A percentile compares a stretch with the other conserved stretches of the same genome.
Conservation (phyloP, 2,888 invertebrate species). For the Lasioglossum marginatum region DNA sequence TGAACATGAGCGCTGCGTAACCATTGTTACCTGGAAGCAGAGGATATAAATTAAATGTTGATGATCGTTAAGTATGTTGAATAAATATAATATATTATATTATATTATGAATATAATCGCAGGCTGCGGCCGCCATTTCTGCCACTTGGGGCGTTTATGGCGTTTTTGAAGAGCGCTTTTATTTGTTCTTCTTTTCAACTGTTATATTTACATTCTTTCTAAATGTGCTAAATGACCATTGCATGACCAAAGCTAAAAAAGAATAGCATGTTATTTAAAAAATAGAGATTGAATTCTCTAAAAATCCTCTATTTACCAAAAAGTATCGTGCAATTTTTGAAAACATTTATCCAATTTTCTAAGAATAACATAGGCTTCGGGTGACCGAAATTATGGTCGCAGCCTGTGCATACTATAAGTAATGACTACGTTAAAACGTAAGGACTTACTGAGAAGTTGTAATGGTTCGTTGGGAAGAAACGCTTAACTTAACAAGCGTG, state of each 20-base stretch:
- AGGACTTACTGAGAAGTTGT: conserved; percentile 30
- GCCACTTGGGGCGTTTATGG: background rate
- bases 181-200: background rate
- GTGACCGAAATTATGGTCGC: background rate
- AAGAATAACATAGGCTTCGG: background rate
- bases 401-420: conserved; percentile 7
- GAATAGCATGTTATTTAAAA: background rate
- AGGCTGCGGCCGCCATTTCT: background rate
- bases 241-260: background rate
- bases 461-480: conserved; percentile 57
- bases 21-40: conserved; percentile 37
- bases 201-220: background rate
- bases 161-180: background rate
- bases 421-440: conserved; percentile 40
- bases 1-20: conserved; percentile 13
- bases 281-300: background rate
- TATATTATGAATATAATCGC: conserved; percentile 32
- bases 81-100: conserved; percentile 55
- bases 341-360: background rate
- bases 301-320: background rate
- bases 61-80: conserved; percentile 57
- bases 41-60: conserved; percentile 59
- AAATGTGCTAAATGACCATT: background rate
- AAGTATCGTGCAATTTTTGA: background rate
- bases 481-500: conserved; percentile 66